Base-by-base conservation (phyloP, 64 coral and sea anemone genomes). In the Pachyseris speciosa region DNA sequence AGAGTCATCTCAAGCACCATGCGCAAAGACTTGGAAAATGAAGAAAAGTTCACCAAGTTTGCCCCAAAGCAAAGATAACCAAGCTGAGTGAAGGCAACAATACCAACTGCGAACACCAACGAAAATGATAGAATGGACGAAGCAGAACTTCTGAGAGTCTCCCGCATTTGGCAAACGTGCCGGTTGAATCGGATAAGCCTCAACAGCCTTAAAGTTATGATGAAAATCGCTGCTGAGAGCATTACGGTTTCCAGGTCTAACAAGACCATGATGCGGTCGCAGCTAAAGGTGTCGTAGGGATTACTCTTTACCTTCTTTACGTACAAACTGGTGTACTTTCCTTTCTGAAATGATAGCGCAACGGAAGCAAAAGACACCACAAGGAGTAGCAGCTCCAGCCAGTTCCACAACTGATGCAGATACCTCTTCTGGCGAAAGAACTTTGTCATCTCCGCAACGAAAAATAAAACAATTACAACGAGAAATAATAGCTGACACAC, bases 321-420 rank as follows among this genome's bases (percentile, higher is more conserved):
- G 68, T 34, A 75, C 15, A 69, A 44, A 38, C 64, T 27, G 30
- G 79, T 80, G n/a, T 64, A 24, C 45, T 90, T 90, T 33, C 38
- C 88, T n/a, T 80, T 90, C 0, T 80, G 7, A 17, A 90, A 15
- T 30, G 48, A 78, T 15, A 80, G 37, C 15, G 15, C 58, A 17
- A 69, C 16, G 7, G 88, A 60, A 9, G 68, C 13, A 9, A 80
- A 1, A 5, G 88, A 63, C 16, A 55, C 52, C 37, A 69, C 4
- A 27, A 90, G 48, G 9, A 78, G 74, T 5, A 48, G 16, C 3
- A 90, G 31, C 20, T 80, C 55, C 8, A 90, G 20, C 88, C 88
- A 90, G 42, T 90, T 90, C 88, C 88, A 81, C 10, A 90, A 20
- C 37, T 69, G 17, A 8, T 25, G 43, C 1, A 90, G 34, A 50